Evolutionary conservation across 2,888 invertebrate genomes (phyloP), one percentile per base, ranked within the genome.

Genomic region (Melinaea menophilus): DNA sequence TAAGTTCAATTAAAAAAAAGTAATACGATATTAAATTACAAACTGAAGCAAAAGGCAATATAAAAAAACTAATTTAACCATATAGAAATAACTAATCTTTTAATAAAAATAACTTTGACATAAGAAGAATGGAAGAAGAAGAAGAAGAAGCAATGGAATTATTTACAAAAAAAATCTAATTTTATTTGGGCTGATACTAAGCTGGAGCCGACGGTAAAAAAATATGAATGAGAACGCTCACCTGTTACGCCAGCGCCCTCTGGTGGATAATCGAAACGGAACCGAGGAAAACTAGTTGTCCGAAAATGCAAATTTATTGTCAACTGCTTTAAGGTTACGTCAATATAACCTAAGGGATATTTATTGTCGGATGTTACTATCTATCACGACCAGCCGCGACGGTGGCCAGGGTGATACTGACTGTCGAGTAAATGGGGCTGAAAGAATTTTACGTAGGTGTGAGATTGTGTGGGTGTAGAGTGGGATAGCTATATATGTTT

Each of bases 361-460:
- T 71, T 72, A 70, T 69, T 69, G 66, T 69, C 61, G 54, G 62
- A 56, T 58, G 45, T 48, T 56, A 9, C 45, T 13, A 2, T 11
- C 4, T 63, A 61, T 64, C 48, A 69, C 73, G 64, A 60, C 63
- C 82, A 80, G 73, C 75, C 76, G 72, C 68, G 59, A 65, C 66
- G 76, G 72, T 77, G 74, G 62, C 79, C 59, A 72, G 80, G 82
- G 79, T 79, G 66, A 79, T 75, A 86, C 88, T 86, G 81, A 81
- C 79, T 79, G 82, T 55, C 58, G 79, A 77, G 81, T 81, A 81
- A 82, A 81, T 81, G 82, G 85, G 88, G 82, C 79, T 85, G 80
- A 77, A 76, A 74, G 73, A 72, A 76, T 75, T 78, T 79, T 73
- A 75, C 77, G 78, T 78, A 79, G 75, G 75, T 75, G 75, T 71